Percentiles rank a stretch among this genome's conserved stretches.
Conservation (phyloP, 1,140 invertebrate species). For the Phocides pigmalion region DNA sequence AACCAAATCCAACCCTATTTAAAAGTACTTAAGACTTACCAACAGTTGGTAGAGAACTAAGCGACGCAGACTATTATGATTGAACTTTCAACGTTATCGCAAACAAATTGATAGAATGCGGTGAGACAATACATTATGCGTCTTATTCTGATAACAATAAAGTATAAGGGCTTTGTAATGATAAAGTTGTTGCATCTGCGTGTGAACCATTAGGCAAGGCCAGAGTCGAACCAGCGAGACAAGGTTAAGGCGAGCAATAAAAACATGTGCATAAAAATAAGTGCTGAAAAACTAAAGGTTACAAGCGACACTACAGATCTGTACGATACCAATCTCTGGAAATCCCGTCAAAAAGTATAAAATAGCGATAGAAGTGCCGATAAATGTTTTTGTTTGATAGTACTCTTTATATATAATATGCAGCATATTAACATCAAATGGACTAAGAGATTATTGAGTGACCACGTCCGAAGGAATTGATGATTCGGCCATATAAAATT, state of each 20-base stretch:
- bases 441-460: too few species aligned
- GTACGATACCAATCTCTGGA: neutral
- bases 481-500: too few species aligned
- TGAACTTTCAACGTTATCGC: slow-evolving; percentile 41
- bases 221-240: slow-evolving; percentile 44
- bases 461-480: too few species aligned
- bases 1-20: too few species aligned
- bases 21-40: neutral
- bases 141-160: slow-evolving; percentile 32
- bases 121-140: slow-evolving; percentile 22
- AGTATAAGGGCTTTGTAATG: slow-evolving; percentile 26
- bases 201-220: slow-evolving; percentile 57
- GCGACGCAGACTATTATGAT: slow-evolving; percentile 36
- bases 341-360: slow-evolving; percentile 1
- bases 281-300: slow-evolving; percentile 24
- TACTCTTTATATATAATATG: too few species aligned
- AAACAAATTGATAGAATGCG: slow-evolving; percentile 24
- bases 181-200: slow-evolving; percentile 35
- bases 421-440: too few species aligned
- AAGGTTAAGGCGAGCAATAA: slow-evolving; percentile 63
- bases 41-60: neutral
- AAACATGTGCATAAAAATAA: slow-evolving; percentile 48
- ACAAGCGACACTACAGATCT: neutral
- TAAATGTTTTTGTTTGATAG: too few species aligned
- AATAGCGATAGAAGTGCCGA: too few species aligned